These are phyloP conservation scores for Chanos chanos DNA, from an alignment of 2,797 vertebrate genomes.

Conservation along the genomic window DNA sequence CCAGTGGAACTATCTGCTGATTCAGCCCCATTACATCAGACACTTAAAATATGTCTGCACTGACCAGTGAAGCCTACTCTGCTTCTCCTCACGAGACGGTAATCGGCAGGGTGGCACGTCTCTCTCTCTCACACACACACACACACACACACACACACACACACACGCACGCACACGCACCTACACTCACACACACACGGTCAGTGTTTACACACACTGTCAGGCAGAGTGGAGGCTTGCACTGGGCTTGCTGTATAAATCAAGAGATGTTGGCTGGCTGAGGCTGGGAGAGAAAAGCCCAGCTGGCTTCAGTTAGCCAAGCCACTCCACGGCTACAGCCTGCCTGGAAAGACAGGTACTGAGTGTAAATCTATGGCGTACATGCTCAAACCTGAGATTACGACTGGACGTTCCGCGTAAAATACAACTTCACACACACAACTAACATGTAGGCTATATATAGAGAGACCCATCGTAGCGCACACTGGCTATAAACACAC, in stretches of 20 bases:
- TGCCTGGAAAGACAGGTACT: slow-evolving; percentile 36
- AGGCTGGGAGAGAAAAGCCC: slow-evolving; percentile 61
- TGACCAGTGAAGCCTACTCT: slow-evolving; percentile 72
- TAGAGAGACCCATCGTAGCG: too few species aligned
- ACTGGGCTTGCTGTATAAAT: slow-evolving; percentile 60
- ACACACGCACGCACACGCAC: slow-evolving; percentile 3
- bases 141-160: slow-evolving; percentile 19
- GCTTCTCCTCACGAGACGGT: slow-evolving; percentile 74
- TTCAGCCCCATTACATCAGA: slow-evolving; percentile 84
- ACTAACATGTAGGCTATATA: not conserved
- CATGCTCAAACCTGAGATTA: slow-evolving; percentile 4
- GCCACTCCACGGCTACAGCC: slow-evolving; percentile 57
- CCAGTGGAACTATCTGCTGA: slow-evolving; percentile 82
- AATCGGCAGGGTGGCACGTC: slow-evolving; percentile 69
- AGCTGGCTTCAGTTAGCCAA: slow-evolving; percentile 74
- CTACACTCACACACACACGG: slow-evolving; percentile 12
- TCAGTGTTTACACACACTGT: slow-evolving; percentile 58
- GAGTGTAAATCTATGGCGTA: slow-evolving; percentile 17
- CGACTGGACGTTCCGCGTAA: too few species aligned
- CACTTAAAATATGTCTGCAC: slow-evolving; percentile 81
- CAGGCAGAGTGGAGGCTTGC: slow-evolving; percentile 46
- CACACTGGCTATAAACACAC: slow-evolving; percentile 34
- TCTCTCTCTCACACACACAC: slow-evolving; percentile 47
- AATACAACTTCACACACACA: too few species aligned
- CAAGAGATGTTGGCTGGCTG: slow-evolving; percentile 61